Evolutionary conservation across 2,888 invertebrate genomes (phyloP).

Genomic region (Arctia plantaginis): DNA sequence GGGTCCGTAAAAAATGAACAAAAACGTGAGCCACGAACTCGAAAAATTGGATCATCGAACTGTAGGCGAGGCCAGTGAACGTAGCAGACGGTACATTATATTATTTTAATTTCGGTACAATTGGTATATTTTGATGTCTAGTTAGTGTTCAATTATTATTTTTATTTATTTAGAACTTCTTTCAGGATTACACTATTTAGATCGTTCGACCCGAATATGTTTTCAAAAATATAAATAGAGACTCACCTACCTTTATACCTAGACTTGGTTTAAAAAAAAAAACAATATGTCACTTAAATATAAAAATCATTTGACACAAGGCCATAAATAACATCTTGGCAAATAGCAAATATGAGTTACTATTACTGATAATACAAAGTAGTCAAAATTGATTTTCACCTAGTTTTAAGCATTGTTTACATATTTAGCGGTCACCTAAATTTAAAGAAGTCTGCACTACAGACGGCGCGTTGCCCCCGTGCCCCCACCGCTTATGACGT

Average conservation of each 20-base stretch:
- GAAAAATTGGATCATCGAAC: conserved; percentile 81
- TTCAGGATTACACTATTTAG: neutral
- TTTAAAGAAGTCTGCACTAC: conserved; percentile 58
- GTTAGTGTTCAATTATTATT: neutral
- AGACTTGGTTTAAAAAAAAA: conserved; percentile 11
- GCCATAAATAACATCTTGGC: conserved; percentile 17
- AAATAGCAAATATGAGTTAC: conserved; percentile 22
- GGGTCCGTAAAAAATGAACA: conserved; percentile 71
- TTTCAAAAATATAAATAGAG: neutral
- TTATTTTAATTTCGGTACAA: conserved; percentile 27
- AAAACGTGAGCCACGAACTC: conserved; percentile 73
- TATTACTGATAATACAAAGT: conserved; percentile 14
- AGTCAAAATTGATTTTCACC: conserved; percentile 23
- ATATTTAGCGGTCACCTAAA: conserved; percentile 62
- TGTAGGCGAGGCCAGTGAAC: conserved; percentile 74
- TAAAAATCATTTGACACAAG: conserved; percentile 34
- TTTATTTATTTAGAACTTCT: neutral
- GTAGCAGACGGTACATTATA: conserved; percentile 58
- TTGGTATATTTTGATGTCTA: conserved; percentile 6
- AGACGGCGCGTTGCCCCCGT: conserved; percentile 72
- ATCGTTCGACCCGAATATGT: neutral
- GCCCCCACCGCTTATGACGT: conserved; percentile 72
- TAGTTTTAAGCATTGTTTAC: conserved; percentile 42
- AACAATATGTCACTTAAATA: conserved; percentile 9
- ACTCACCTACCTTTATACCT: conserved; percentile 7